Evolutionary conservation across 2,888 invertebrate species (phyloP).

Genomic region (Patella depressa): DNA sequence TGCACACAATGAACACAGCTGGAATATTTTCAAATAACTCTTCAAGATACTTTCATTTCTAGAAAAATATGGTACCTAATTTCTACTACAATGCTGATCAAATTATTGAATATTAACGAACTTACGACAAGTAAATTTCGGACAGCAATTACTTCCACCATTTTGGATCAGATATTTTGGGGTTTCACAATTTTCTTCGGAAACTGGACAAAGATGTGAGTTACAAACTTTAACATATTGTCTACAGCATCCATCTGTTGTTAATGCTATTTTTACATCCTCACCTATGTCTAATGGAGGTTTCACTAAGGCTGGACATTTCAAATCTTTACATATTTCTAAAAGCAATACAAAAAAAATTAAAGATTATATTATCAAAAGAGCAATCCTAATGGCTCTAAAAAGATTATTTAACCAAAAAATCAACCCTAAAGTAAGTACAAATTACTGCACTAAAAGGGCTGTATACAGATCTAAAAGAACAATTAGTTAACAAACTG

Average conservation of each 20-base stretch:
- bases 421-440: too few relatives aligned
- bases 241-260: constrained; percentile 25
- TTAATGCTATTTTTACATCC: constrained; percentile 13
- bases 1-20: too few relatives aligned
- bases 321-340: constrained; percentile 20
- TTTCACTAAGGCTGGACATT: constrained; percentile 7
- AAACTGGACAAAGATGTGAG: constrained; percentile 13
- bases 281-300: constrained; percentile 19
- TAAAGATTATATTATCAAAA: background rate
- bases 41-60: too few relatives aligned
- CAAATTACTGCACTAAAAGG: too few relatives aligned
- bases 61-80: too few relatives aligned
- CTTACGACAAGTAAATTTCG: background rate
- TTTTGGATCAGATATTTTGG: constrained; percentile 14
- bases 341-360: background rate
- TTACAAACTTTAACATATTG: constrained; percentile 23
- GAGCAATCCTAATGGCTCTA: too few relatives aligned
- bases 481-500: too few relatives aligned
- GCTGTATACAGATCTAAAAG: too few relatives aligned
- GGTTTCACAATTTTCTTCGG: constrained; percentile 9
- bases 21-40: too few relatives aligned
- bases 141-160: constrained; percentile 12
- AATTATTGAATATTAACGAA: background rate
- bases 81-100: too few relatives aligned
- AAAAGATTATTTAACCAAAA: too few relatives aligned